phyloP scores from a whole-genome alignment of 2,888 invertebrate species.

The Biston betularia region DNA sequence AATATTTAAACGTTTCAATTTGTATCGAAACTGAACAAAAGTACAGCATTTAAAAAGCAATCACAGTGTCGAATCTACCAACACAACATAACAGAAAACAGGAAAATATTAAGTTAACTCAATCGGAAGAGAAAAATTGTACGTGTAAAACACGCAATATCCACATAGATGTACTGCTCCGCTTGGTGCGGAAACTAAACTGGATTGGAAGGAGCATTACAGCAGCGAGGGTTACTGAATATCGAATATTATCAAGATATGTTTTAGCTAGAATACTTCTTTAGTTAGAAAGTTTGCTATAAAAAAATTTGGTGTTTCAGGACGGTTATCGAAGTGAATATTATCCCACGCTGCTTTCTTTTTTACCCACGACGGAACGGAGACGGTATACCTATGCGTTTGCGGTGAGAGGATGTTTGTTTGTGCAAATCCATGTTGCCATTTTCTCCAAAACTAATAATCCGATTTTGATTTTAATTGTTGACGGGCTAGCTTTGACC shows the following conservation, averaged over 20 bases:
- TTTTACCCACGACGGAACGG: too few species aligned
- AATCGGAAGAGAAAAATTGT: slow-evolving; percentile 34
- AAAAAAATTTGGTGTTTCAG: neutral
- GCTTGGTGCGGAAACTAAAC: slow-evolving; percentile 37
- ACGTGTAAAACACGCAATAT: slow-evolving; percentile 44
- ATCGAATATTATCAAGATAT: slow-evolving; percentile 10
- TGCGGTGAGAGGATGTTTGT: too few species aligned
- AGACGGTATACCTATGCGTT: too few species aligned
- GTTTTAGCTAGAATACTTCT: neutral
- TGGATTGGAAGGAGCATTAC: slow-evolving; percentile 29
- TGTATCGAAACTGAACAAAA: neutral
- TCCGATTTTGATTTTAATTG: too few species aligned
- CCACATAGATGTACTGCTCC: slow-evolving; percentile 35
- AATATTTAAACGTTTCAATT: neutral
- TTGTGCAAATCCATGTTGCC: too few species aligned
- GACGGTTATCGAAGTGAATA: neutral
- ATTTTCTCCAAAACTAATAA: too few species aligned
- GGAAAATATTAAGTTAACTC: slow-evolving; percentile 27
- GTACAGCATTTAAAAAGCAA: slow-evolving; percentile 4
- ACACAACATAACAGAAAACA: slow-evolving; percentile 11
- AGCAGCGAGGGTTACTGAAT: slow-evolving; percentile 13
- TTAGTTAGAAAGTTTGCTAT: neutral
- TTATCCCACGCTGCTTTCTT: too few species aligned
- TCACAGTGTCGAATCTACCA: neutral
- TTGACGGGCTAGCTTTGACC: too few species aligned